Percentiles rank a stretch among this genome's conserved stretches.
Evolutionary conservation across 2,888 invertebrate genomes (phyloP).

Genomic region (Chromoteleia sp.): DNA sequence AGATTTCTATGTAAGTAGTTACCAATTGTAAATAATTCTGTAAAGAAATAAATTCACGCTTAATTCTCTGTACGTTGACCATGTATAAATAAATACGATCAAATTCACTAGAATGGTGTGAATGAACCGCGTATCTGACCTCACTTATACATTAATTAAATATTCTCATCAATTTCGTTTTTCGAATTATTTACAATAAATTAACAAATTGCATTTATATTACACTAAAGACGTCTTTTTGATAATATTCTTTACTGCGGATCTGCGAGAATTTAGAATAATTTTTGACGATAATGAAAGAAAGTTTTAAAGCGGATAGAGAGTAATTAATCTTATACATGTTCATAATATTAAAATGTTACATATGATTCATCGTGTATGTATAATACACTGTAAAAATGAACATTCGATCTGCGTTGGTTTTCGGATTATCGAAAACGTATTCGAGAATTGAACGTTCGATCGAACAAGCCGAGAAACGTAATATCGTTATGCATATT

Average conservation of each 20-base stretch:
- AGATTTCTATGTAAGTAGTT: slow-evolving; percentile 73
- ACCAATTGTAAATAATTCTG: slow-evolving; percentile 79
- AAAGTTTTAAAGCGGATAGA: slow-evolving; percentile 37
- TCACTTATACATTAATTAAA: slow-evolving; percentile 8
- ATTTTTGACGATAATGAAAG: slow-evolving; percentile 31
- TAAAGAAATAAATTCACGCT: slow-evolving; percentile 72
- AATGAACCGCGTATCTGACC: slow-evolving; percentile 31
- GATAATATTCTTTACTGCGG: slow-evolving; percentile 14
- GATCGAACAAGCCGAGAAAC: slow-evolving; percentile 26
- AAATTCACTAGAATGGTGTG: slow-evolving; percentile 37
- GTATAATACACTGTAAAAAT: slow-evolving; percentile 43
- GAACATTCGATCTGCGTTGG: slow-evolving; percentile 21
- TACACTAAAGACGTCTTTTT: slow-evolving; percentile 9
- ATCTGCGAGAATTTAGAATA: neutral
- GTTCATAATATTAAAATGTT: slow-evolving; percentile 49
- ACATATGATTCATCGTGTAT: slow-evolving; percentile 39
- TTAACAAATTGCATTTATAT: neutral
- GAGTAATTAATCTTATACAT: slow-evolving; percentile 49
- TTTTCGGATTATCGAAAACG: slow-evolving; percentile 45
- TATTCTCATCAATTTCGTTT: neutral
- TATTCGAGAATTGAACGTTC: slow-evolving; percentile 48
- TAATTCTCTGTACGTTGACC: slow-evolving; percentile 63
- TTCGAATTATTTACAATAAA: slow-evolving; percentile 24
- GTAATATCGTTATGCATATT: slow-evolving; percentile 29
- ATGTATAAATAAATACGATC: slow-evolving; percentile 61